Percentiles rank a stretch among this genome's conserved stretches.
Evolutionary conservation across 2,888 invertebrate genomes (phyloP).

Genomic region (Lepetodrilus schrolli): DNA sequence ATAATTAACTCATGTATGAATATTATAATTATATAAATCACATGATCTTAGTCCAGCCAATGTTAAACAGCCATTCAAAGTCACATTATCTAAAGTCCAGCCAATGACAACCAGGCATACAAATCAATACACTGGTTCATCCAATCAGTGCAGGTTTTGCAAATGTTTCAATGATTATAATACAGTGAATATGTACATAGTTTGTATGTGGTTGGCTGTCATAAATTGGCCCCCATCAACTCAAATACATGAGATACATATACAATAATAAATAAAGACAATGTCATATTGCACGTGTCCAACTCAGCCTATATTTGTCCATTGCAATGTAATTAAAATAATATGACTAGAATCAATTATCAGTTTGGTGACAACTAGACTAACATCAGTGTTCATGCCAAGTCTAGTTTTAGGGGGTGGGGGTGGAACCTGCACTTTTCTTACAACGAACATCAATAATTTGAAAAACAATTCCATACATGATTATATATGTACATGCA

Average conservation of each 20-base stretch:
- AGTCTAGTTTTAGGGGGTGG: too few relatives aligned
- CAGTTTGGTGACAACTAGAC: background rate
- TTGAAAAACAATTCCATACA: too few relatives aligned
- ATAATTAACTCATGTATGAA: background rate
- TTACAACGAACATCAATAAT: too few relatives aligned
- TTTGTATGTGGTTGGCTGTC: background rate
- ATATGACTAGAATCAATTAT: background rate
- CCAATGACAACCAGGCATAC: too few relatives aligned
- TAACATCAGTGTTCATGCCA: background rate
- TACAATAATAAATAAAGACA: conserved; percentile 13
- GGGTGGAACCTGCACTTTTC: too few relatives aligned
- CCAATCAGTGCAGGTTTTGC: background rate
- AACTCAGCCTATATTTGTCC: background rate
- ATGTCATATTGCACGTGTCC: background rate
- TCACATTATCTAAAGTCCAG: background rate
- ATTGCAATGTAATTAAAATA: background rate
- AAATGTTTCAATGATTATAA: conserved; percentile 1
- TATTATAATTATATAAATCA: background rate
- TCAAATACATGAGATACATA: background rate
- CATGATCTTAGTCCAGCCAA: too few relatives aligned
- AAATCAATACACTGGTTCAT: too few relatives aligned
- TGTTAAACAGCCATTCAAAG: background rate
- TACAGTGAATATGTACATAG: conserved; percentile 20
- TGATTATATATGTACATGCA: too few relatives aligned
- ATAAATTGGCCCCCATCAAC: conserved; percentile 11